Conservation (phyloP, 2,797 vertebrate genomes). For the Gambelia wislizenii region DNA sequence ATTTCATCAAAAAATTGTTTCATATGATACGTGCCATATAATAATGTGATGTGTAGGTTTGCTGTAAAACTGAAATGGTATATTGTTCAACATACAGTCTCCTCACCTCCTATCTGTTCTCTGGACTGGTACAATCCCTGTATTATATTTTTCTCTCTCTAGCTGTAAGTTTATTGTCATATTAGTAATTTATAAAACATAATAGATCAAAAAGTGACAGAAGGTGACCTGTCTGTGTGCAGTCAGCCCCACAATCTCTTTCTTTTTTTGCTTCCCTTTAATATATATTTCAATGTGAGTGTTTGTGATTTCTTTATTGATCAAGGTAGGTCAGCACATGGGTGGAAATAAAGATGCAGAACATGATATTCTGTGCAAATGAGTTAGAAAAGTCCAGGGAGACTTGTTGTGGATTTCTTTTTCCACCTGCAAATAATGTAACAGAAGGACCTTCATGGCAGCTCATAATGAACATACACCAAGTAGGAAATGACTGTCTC, state of each 20-base stretch:
- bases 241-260: constrained; percentile 23
- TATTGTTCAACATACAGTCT: background rate
- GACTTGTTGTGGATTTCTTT: background rate
- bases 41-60: background rate
- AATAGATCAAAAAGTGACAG: background rate
- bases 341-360: constrained; percentile 11
- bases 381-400: constrained; percentile 29
- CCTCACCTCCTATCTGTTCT: background rate
- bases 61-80: background rate
- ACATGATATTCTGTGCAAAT: constrained; percentile 33
- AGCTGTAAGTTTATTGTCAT: background rate
- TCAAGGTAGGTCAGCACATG: constrained; percentile 22
- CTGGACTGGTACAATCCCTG: background rate
- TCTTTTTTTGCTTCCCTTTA: background rate
- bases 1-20: too few relatives aligned
- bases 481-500: constrained; percentile 44
- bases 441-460: constrained; percentile 42
- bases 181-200: background rate
- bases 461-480: constrained; percentile 32
- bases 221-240: background rate
- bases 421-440: constrained; percentile 49
- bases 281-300: constrained; percentile 41
- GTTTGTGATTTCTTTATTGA: constrained; percentile 45
- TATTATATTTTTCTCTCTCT: background rate
- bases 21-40: background rate